A percentile compares a stretch with the other conserved stretches of the same genome.
Evolutionary conservation across 2,797 vertebrate species (phyloP).

Genomic region (Vireo griseus): DNA sequence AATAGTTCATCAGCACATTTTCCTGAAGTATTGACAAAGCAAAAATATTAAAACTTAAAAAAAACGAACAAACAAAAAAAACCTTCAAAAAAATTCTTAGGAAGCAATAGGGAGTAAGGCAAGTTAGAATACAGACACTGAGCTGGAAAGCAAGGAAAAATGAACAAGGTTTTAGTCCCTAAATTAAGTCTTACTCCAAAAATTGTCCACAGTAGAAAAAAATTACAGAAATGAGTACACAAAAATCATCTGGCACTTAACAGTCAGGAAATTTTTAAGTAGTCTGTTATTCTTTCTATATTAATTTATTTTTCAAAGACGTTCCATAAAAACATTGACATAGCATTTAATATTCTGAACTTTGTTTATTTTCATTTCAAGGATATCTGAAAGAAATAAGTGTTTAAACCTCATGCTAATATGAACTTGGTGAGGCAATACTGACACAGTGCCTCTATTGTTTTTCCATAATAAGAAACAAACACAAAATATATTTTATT

Average conservation of each 20-base stretch:
- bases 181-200: background rate
- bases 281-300: background rate
- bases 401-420: background rate
- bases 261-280: background rate
- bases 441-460: background rate
- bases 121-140: background rate
- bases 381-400: background rate
- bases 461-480: background rate
- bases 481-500: background rate
- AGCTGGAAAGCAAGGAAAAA: background rate
- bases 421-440: background rate
- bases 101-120: background rate
- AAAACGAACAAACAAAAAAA: background rate
- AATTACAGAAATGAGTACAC: background rate
- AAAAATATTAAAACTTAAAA: background rate
- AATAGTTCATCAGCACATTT: background rate
- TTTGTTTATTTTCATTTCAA: background rate
- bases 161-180: accelerated
- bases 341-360: background rate
- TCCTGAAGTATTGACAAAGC: background rate
- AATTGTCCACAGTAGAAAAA: background rate
- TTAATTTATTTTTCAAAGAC: background rate
- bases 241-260: background rate
- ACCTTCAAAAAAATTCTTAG: background rate
- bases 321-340: background rate